phyloP scores from a whole-genome alignment of 2,888 invertebrate genomes.

The Sipha maydis region DNA sequence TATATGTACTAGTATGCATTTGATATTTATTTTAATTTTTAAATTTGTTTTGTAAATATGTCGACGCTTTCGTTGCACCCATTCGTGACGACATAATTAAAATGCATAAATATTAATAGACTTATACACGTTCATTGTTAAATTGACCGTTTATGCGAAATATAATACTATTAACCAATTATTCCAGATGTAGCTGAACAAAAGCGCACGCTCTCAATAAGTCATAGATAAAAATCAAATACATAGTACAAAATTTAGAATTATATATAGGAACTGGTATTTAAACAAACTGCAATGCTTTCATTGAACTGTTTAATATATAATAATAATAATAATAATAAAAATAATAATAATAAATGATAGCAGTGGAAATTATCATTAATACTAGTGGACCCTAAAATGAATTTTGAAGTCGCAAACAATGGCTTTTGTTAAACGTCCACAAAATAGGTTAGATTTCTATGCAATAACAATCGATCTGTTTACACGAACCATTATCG shows the following conservation, averaged over 20 bases:
- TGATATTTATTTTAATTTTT: too few relatives aligned
- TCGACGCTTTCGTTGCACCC: too few relatives aligned
- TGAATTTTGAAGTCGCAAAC: conserved; percentile 21
- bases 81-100: too few relatives aligned
- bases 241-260: not conserved
- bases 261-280: not conserved
- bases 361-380: not conserved
- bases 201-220: not conserved
- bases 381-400: conserved; percentile 10
- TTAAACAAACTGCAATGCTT: not conserved
- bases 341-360: not conserved
- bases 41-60: too few relatives aligned
- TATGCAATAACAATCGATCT: conserved; percentile 5
- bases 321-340: not conserved
- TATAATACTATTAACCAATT: too few relatives aligned
- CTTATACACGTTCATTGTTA: too few relatives aligned
- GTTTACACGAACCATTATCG: conserved; percentile 33
- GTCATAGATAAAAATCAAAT: not conserved
- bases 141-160: too few relatives aligned
- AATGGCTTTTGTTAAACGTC: conserved; percentile 36
- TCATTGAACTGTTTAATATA: not conserved
- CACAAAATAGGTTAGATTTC: conserved; percentile 30
- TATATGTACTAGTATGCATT: too few relatives aligned
- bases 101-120: too few relatives aligned
- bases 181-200: not conserved